phyloP scores from a whole-genome alignment of 1,140 invertebrate species.

The Ostrea edulis region DNA sequence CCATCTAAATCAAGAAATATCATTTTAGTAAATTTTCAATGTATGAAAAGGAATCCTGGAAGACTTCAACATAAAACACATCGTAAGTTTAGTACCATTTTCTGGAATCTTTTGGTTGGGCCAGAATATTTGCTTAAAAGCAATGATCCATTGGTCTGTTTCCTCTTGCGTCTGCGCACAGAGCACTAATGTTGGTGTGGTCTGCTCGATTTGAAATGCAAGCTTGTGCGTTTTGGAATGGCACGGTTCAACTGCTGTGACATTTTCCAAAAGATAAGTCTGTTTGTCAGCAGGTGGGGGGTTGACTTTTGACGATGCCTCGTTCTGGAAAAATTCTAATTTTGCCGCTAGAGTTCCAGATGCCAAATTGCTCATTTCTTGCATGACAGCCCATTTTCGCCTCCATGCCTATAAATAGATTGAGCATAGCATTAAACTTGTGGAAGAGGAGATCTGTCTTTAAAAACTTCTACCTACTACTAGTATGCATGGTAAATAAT shows the following conservation, averaged over 20 bases:
- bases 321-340: conserved; percentile 61
- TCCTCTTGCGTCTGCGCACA: conserved; percentile 59
- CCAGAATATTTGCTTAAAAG: conserved; percentile 65
- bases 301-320: conserved; percentile 43
- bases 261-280: conserved; percentile 67
- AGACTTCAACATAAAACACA: background rate
- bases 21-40: background rate
- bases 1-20: conserved; percentile 54
- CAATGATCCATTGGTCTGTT: conserved; percentile 61
- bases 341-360: conserved; percentile 59
- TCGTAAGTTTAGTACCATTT: background rate
- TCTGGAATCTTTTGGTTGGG: conserved; percentile 34
- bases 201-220: conserved; percentile 68
- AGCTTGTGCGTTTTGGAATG: conserved; percentile 67
- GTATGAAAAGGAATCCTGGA: background rate
- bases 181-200: conserved; percentile 61
- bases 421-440: too few relatives aligned
- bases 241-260: conserved; percentile 59
- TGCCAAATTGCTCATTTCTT: conserved; percentile 69
- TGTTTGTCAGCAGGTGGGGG: conserved; percentile 54
- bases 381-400: conserved; percentile 66
- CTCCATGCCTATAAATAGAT: conserved; percentile 63
- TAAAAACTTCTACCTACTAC: too few relatives aligned
- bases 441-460: too few relatives aligned
- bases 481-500: too few relatives aligned